Conservation (phyloP, 2,888 invertebrate species). For the Athripsodes cinereus region DNA sequence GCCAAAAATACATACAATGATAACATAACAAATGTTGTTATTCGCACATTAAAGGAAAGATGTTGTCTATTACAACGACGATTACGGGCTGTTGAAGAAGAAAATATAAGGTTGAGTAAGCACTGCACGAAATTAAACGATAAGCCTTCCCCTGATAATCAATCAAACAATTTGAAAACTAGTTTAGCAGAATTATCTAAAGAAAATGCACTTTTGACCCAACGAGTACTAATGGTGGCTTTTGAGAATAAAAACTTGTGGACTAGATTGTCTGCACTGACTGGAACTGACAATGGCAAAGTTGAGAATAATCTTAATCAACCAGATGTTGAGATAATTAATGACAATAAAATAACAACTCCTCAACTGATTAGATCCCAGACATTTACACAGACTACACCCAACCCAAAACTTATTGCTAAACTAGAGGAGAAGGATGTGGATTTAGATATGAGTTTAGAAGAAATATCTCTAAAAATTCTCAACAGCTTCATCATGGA, state of each 20-base stretch:
- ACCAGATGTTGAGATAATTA: not conserved
- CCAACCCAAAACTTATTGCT: slow-evolving; percentile 48
- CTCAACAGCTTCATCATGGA: slow-evolving; percentile 64
- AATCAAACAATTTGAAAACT: slow-evolving; percentile 45
- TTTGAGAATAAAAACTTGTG: slow-evolving; percentile 76
- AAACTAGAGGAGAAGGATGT: slow-evolving; percentile 52
- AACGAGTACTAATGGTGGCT: slow-evolving; percentile 75
- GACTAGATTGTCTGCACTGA: slow-evolving; percentile 61
- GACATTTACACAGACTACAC: slow-evolving; percentile 64
- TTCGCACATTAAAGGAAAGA: slow-evolving; percentile 76
- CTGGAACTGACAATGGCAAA: slow-evolving; percentile 41
- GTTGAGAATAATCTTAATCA: not conserved
- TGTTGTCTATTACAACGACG: slow-evolving; percentile 70
- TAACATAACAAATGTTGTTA: slow-evolving; percentile 65
- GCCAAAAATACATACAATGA: slow-evolving; percentile 30
- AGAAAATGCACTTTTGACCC: slow-evolving; percentile 69
- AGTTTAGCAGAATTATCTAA: slow-evolving; percentile 64
- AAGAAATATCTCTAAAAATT: slow-evolving; percentile 69
- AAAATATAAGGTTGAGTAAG: slow-evolving; percentile 60
- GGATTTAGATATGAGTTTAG: slow-evolving; percentile 59
- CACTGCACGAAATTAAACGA: slow-evolving; percentile 31
- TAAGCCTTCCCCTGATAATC: slow-evolving; percentile 36
- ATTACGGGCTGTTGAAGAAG: slow-evolving; percentile 64
- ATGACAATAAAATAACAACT: slow-evolving; percentile 25
- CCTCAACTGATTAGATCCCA: slow-evolving; percentile 50